Evolutionary conservation across 2,113 vertebrate species (phyloP).

Genomic region (Oenanthe oenanthe): DNA sequence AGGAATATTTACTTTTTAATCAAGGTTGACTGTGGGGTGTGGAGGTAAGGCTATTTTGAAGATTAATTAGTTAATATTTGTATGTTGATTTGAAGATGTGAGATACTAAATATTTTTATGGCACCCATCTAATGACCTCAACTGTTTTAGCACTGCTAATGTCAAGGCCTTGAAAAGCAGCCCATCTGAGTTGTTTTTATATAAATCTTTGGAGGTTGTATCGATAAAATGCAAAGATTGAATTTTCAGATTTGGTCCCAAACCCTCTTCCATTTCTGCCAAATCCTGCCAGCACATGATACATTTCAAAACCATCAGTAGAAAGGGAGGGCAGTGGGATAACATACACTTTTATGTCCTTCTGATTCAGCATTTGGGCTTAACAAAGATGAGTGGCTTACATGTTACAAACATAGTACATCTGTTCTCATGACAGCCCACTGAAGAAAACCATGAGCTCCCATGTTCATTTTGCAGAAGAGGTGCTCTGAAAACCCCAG

Average conservation of each 20-base stretch:
- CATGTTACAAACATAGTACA: not conserved
- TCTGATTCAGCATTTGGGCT: not conserved
- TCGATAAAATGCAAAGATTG: not conserved
- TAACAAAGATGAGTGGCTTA: not conserved
- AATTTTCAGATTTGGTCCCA: not conserved
- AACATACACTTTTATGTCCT: not conserved
- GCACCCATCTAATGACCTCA: not conserved
- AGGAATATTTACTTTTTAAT: conserved; percentile 60
- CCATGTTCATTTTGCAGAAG: not conserved
- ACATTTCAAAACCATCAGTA: not conserved
- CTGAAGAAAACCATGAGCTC: not conserved
- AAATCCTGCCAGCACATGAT: not conserved
- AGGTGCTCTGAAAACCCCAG: not conserved
- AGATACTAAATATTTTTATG: conserved; percentile 41
- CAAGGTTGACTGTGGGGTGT: conserved; percentile 59
- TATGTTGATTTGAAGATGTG: conserved; percentile 24
- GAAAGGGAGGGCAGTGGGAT: not conserved
- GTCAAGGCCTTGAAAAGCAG: not conserved
- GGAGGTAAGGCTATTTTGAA: conserved; percentile 54
- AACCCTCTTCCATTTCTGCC: not conserved
- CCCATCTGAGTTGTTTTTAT: not conserved
- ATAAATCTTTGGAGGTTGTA: not conserved
- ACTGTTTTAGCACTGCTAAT: conserved; percentile 11
- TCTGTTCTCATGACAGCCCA: not conserved
- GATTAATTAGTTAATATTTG: conserved; percentile 55